phyloP scores from a whole-genome alignment of 2,797 vertebrate genomes.

The Coreius guichenoti region DNA sequence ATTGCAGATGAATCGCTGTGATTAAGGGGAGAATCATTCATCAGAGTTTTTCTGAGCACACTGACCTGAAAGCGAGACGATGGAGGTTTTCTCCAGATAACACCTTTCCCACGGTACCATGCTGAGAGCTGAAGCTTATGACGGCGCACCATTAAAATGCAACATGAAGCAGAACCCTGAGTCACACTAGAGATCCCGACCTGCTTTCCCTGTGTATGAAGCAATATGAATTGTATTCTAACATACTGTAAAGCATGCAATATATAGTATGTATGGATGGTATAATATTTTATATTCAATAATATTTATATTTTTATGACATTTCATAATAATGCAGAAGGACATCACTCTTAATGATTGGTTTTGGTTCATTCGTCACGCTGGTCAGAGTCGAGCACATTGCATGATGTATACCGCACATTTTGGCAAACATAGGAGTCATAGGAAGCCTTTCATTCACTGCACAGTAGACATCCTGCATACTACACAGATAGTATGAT shows the following conservation, averaged over 20 bases:
- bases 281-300: too few relatives aligned
- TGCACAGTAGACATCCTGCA: background rate
- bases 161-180: background rate
- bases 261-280: too few relatives aligned
- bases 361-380: background rate
- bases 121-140: background rate
- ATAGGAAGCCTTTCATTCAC: background rate
- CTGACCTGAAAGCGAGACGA: constrained; percentile 31
- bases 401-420: background rate
- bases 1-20: constrained; percentile 42
- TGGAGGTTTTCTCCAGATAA: constrained; percentile 15
- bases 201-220: background rate
- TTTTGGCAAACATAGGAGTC: background rate
- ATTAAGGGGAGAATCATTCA: constrained; percentile 41
- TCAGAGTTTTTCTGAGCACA: constrained; percentile 20
- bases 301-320: background rate
- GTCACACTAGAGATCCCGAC: background rate
- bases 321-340: background rate
- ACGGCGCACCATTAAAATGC: background rate
- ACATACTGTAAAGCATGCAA: background rate
- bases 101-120: background rate
- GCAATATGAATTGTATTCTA: too few relatives aligned
- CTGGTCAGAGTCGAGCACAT: background rate
- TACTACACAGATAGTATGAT: background rate
- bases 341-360: background rate